Base-by-base conservation (phyloP, 2,888 invertebrate genomes). In the Stenodera caucasica region DNA sequence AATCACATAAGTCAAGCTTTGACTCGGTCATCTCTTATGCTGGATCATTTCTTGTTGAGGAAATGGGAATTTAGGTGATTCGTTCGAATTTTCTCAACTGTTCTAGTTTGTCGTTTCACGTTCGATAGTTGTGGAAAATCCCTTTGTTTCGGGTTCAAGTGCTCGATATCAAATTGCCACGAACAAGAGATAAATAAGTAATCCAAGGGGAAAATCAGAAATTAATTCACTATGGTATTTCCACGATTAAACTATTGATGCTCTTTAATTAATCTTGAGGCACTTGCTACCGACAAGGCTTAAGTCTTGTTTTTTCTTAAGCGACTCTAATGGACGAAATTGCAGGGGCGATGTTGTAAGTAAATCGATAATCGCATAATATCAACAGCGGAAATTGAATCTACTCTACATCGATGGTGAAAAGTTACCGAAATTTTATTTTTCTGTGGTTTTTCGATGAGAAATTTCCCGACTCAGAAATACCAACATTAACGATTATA, bases 141-240 rank as follows among this genome's bases (percentile, higher is more conserved):
- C 35, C 14, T 35, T 35, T 35, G 35, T 35, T 35, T 35, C 14
- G 5, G 14, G 35, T 35, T 14, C 35, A 14, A 35, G 14, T 55
- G 57, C 45, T 57, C 30, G 52, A 52, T 60, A 53, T 63, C 60
- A 59, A 58, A 49, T 52, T 54, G 65, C 5, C 26, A 32, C 26
- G 57, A 59, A 58, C 50, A 35, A 35, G 49, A 67, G 67, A 69
- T 66, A 64, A 70, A 67, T 70, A 68, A 66, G 65, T 65, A 64
- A 69, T 69, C 65, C n/a, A n/a, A n/a, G 67, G 61, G 65, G 60
- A 69, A 64, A 70, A 70, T 70, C 68, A 67, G 70, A 67, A 69
- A 69, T 69, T 70, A 69, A 70, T 70, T 70, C 69, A 70, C 69
- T 63, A 68, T 67, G 64, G 65, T 68, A 69, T 69, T 68, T 67